Conservation (phyloP, 2,113 vertebrate genomes). For the Otis tarda region DNA sequence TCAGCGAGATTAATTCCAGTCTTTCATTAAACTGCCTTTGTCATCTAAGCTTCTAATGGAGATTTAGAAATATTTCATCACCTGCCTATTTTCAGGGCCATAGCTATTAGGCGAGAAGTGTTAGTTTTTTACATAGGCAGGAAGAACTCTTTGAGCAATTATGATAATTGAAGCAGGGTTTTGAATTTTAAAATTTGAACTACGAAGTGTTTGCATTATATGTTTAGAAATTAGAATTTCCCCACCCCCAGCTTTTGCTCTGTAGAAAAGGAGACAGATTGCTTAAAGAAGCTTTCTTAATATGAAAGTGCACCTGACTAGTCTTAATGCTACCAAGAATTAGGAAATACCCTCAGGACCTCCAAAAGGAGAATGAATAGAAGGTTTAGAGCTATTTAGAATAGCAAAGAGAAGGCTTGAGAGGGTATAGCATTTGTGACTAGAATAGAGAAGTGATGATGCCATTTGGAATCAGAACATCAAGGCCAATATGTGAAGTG, state of each 20-base stretch:
- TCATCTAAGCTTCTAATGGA: conserved; percentile 26
- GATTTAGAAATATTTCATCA: conserved; percentile 29
- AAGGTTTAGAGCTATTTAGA: neutral
- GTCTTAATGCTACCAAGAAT: neutral
- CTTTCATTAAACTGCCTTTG: conserved; percentile 46
- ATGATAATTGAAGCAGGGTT: neutral
- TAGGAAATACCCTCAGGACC: neutral
- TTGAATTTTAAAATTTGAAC: neutral
- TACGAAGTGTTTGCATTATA: neutral
- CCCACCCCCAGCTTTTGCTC: neutral
- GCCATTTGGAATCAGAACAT: neutral
- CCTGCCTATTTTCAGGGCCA: neutral
- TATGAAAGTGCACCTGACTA: neutral
- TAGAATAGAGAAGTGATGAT: neutral
- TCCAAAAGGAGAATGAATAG: neutral
- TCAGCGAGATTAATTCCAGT: conserved; percentile 27
- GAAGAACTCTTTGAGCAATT: neutral
- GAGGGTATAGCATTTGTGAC: neutral
- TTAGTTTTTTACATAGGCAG: neutral
- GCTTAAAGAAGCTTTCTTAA: neutral
- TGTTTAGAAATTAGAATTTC: neutral
- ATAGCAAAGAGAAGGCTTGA: neutral
- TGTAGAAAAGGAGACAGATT: neutral
- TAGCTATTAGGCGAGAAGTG: neutral
- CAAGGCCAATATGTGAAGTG: neutral